Conservation (phyloP, 2,797 vertebrate species). For the Carcharodon carcharias region DNA sequence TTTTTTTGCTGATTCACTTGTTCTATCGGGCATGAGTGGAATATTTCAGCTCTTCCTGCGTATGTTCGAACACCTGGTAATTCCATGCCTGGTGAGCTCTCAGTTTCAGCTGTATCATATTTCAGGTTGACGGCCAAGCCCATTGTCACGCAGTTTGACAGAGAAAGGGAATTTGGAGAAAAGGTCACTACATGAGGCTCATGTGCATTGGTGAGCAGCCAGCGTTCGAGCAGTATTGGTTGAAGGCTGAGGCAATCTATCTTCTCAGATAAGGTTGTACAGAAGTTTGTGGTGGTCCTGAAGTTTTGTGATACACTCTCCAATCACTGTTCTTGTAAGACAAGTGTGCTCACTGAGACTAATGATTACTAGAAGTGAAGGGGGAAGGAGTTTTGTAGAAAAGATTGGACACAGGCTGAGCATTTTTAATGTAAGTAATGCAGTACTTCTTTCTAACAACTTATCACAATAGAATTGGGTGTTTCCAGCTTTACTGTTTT, state of each 20-base stretch:
- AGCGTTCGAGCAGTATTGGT: not conserved
- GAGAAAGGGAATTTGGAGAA: not conserved
- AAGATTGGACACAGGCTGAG: not conserved
- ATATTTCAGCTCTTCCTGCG: not conserved
- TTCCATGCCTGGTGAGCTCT: not conserved
- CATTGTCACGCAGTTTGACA: not conserved
- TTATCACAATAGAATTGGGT: not conserved
- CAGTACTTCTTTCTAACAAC: not conserved
- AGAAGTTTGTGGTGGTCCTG: not conserved
- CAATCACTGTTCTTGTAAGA: not conserved
- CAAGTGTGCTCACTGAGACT: not conserved
- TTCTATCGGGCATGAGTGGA: not conserved
- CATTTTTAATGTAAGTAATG: not conserved
- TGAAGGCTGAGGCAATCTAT: too few species aligned
- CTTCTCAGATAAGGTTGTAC: not conserved
- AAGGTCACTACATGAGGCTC: not conserved
- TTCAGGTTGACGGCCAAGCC: not conserved
- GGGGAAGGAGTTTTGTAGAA: not conserved
- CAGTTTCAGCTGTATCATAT: too few species aligned
- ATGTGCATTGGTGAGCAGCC: not conserved
- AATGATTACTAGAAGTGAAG: not conserved
- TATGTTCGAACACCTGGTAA: not conserved
- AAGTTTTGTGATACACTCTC: not conserved
- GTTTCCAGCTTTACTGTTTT: not conserved
- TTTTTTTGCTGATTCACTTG: not conserved